Evolutionary conservation across 92 coral and sea anemone species (phyloP).

Genomic region (Heliopora coerulea): DNA sequence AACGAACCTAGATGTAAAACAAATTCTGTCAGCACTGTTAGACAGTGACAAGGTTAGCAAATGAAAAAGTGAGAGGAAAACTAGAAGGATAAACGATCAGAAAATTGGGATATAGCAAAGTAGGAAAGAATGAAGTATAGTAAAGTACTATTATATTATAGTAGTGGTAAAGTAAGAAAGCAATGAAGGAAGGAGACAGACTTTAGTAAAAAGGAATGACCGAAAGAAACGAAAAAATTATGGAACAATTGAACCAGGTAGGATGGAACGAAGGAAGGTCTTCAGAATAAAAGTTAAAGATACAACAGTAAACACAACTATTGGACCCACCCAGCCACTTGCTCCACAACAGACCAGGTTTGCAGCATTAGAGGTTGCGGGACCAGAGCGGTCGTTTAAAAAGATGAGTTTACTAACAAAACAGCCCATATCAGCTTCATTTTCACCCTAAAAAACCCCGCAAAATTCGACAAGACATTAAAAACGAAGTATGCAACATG

Average conservation of each 20-base stretch:
- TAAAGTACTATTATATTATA: too few relatives aligned
- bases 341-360: constrained; percentile 85
- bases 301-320: background rate
- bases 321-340: constrained; percentile 80
- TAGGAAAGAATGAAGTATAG: too few relatives aligned
- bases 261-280: background rate
- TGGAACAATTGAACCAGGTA: background rate
- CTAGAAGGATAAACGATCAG: too few relatives aligned
- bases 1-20: constrained; percentile 64
- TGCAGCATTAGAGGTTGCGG: constrained; percentile 66
- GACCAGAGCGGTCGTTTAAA: constrained; percentile 78
- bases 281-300: background rate
- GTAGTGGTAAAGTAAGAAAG: too few relatives aligned
- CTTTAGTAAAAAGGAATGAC: background rate
- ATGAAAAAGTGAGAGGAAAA: too few relatives aligned
- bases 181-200: background rate
- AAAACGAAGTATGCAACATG: too few relatives aligned
- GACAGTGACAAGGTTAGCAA: too few relatives aligned
- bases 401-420: constrained; percentile 80
- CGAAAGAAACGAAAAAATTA: background rate
- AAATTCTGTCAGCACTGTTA: background rate
- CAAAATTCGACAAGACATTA: background rate
- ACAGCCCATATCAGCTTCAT: constrained; percentile 69
- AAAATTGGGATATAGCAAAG: too few relatives aligned
- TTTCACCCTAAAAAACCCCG: background rate